Base-by-base conservation (phyloP, 1,140 invertebrate species). In the Nomia melanderi region DNA sequence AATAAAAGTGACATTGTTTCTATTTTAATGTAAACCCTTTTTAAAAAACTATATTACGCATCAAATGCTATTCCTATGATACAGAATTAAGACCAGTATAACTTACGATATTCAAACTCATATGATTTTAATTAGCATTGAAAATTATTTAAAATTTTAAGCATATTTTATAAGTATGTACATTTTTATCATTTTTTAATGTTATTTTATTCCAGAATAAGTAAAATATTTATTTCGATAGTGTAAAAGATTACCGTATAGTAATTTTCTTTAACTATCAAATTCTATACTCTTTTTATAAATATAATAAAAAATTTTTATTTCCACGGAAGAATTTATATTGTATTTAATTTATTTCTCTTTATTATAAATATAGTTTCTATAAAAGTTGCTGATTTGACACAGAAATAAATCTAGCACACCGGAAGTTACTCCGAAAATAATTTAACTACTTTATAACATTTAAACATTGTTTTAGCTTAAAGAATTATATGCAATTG, bases 1-100 rank as follows among this genome's bases (percentile, higher is more conserved):
- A 81, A 56, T 27, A 83, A 14, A n/a, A 85, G 65, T 63, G 79
- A 70, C 85, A 86, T 86, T 33, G 50, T 77, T 47, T 73, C 23
- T 27, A 39, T 25, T 57, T 41, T 44, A 56, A 54, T 1, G 44
- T 25, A 36, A 27, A 20, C 33, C 23, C 60, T 39, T 1, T 12
- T 12, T 2, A 0, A 20, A 44, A 73, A n/a, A 23, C 6, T 73
- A 25, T 44, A 31, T 9, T 31, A 14, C 7, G 12, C 27, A 14
- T 8, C n/a, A n/a, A n/a, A n/a, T n/a, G n/a, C 8, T 14, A 25
- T 54, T 39, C n/a, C 7, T 50, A 17, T 5, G n/a, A 47, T 25
- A 3, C 9, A 44, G 3, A 36, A n/a, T 17, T 3, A 17, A 54
- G 53, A 71, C 31, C 12, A 20, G 23, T 23, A 53, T 53, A 50